A percentile compares a stretch with the other conserved stretches of the same genome.
Conservation (phyloP, 2,888 invertebrate genomes). For the Parelbella ahira region DNA sequence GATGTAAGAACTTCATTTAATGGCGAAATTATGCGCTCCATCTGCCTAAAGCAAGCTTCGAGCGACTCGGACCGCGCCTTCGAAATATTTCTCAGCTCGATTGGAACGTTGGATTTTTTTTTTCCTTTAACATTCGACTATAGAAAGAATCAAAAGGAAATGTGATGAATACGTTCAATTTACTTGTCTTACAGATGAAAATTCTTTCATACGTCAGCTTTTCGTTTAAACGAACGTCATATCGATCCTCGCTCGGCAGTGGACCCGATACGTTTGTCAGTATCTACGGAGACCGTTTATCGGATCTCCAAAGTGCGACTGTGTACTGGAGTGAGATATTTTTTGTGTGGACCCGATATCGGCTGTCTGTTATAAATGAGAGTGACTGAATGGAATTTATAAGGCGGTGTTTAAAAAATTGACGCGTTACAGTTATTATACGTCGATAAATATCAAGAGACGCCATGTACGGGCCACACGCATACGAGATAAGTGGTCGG, state of each 20-base stretch:
- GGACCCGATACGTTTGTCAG: constrained; percentile 24
- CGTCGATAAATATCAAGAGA: constrained; percentile 28
- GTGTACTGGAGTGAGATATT: constrained; percentile 2
- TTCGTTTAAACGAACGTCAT: constrained; percentile 4
- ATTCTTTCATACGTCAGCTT: constrained; percentile 2
- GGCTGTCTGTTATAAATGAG: constrained; percentile 33
- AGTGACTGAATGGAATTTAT: constrained; percentile 30
- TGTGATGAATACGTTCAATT: constrained; percentile 9
- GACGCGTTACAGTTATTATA: constrained; percentile 36
- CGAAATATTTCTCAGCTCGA: constrained; percentile 19
- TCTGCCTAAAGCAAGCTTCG: constrained; percentile 18
- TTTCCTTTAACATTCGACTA: too few relatives aligned
- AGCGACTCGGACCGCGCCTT: constrained; percentile 4
- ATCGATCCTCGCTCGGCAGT: constrained; percentile 1
- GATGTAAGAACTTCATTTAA: constrained; percentile 30
- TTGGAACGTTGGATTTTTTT: constrained; percentile 19
- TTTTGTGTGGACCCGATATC: constrained; percentile 33
- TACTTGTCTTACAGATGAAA: constrained; percentile 3
- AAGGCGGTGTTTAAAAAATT: constrained; percentile 32
- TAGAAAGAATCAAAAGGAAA: constrained; percentile 6
- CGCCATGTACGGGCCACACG: constrained; percentile 25
- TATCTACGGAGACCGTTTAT: constrained; percentile 24
- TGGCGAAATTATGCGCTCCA: constrained; percentile 29
- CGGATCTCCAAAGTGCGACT: constrained; percentile 18
- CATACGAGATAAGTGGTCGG: constrained; percentile 3